Base-by-base conservation (phyloP, 2,797 vertebrate genomes). In the Sebastes glaucus region DNA sequence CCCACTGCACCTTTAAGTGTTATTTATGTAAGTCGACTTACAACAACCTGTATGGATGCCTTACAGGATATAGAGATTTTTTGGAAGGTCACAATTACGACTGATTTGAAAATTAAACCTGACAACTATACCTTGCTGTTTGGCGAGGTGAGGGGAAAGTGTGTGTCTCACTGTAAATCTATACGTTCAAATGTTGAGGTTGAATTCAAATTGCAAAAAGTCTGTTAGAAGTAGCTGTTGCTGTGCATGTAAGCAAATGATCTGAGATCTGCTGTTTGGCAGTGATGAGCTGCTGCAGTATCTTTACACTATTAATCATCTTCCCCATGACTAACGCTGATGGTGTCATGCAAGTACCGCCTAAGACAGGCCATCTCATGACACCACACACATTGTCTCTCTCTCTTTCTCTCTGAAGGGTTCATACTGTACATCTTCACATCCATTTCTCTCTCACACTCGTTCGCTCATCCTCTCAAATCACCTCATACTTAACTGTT, bases 281-380 rank as follows among this genome's bases (percentile, higher is more conserved):
- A 87, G 67, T 69, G 85, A 89, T 13, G 80, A 91, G 84, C 71
- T 82, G 82, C 89, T 89, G 89, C 87, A 62, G 88, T 72, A 83
- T 93, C 90, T 90, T 87, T 85, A 88, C 85, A 84, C 82, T 70
- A 80, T 92, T 92, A 87, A 91, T 94, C 89, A 92, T 94, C 85
- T 82, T 83, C 69, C 30, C 69, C 27, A 23, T 93, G 93, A 94
- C 91, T 92, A 88, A 94, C 14, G 7, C 87, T 68, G 85, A 90
- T 80, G 88, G 84, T 92, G 92, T 91, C 91, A 91, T 84, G 56
- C 77, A 88, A 90, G 78, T 23, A 46, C 79, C 49, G 77, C 86
- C 83, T 76, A 71, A 86, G 87, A 90, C 86, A 86, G 82, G 64
- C 87, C 78, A 69, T 87, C 77, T 88, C 83, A 87, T 88, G 87